A percentile compares a stretch with the other conserved stretches of the same genome.
Conservation (phyloP, 1,140 invertebrate genomes). For the Homalodisca vitripennis region DNA sequence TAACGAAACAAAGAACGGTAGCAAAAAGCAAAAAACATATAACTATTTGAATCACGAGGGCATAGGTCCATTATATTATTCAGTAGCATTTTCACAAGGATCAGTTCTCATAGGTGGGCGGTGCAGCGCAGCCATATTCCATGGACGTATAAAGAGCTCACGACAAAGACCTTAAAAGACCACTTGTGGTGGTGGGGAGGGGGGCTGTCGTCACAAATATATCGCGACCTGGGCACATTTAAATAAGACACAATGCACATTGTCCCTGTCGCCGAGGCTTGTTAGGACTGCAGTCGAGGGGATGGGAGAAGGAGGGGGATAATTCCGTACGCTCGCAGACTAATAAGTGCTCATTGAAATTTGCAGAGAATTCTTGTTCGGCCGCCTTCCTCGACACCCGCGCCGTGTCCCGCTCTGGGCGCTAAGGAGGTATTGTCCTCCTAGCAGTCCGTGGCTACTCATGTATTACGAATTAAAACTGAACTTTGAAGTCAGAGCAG, state of each 20-base stretch:
- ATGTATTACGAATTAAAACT: too few species aligned
- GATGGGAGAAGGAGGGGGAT: background rate
- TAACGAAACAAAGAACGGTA: too few species aligned
- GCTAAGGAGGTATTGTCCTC: too few species aligned
- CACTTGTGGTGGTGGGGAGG: background rate
- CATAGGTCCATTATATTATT: too few species aligned
- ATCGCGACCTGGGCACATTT: constrained; percentile 14
- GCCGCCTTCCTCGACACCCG: constrained; percentile 1
- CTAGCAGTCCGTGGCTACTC: too few species aligned
- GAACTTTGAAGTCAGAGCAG: too few species aligned
- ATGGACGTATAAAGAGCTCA: constrained; percentile 15
- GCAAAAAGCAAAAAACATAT: too few species aligned
- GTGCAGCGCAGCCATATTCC: constrained; percentile 6
- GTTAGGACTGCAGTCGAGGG: background rate
- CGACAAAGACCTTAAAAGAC: constrained; percentile 22
- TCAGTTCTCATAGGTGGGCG: constrained; percentile 1
- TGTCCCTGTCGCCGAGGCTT: constrained; percentile 11
- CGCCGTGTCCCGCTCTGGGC: background rate
- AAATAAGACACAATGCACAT: constrained; percentile 26
- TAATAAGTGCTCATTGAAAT: constrained; percentile 27
- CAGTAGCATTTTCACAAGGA: too few species aligned
- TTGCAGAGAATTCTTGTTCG: constrained; percentile 24
- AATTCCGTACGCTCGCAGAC: constrained; percentile 22
- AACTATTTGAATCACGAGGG: too few species aligned
- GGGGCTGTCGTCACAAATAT: background rate